These are phyloP conservation scores for Metopia argyrocephala DNA, from an alignment of 2,888 invertebrate species.

Conservation along the genomic window DNA sequence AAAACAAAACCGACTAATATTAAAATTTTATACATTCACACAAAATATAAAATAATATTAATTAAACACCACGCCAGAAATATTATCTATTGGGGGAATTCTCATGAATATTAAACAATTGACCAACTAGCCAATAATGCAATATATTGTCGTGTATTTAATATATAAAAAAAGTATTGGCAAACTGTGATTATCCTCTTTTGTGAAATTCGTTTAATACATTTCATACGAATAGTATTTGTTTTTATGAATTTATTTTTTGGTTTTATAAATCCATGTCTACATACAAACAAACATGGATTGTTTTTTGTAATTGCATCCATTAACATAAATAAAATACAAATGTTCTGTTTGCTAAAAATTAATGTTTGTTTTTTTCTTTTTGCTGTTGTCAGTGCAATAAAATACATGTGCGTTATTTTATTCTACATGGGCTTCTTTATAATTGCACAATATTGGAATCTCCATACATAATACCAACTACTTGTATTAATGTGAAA, in stretches of 20 bases:
- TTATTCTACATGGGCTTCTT: neutral
- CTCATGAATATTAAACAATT: too few relatives aligned
- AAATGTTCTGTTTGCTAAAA: constrained; percentile 49
- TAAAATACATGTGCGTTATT: constrained; percentile 52
- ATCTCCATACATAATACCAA: neutral
- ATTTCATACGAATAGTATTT: neutral
- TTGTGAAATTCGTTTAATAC: neutral
- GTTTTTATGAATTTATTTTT: constrained; percentile 6
- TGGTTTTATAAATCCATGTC: neutral
- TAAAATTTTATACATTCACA: too few relatives aligned
- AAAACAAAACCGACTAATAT: too few relatives aligned
- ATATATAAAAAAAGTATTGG: too few relatives aligned
- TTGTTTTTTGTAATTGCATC: neutral
- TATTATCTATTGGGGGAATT: too few relatives aligned
- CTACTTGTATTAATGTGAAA: neutral
- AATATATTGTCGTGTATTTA: too few relatives aligned
- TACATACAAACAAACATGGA: neutral
- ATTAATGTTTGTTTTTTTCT: too few relatives aligned
- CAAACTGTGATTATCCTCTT: constrained; percentile 8
- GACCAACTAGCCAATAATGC: too few relatives aligned
- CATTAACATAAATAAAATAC: constrained; percentile 53
- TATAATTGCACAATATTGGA: constrained; percentile 25
- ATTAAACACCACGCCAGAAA: too few relatives aligned
- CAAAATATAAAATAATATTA: too few relatives aligned
- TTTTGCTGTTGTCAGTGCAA: constrained; percentile 46